These are phyloP conservation scores for Nomada ferruginata DNA, from an alignment of 2,888 invertebrate species.

Conservation along the genomic window DNA sequence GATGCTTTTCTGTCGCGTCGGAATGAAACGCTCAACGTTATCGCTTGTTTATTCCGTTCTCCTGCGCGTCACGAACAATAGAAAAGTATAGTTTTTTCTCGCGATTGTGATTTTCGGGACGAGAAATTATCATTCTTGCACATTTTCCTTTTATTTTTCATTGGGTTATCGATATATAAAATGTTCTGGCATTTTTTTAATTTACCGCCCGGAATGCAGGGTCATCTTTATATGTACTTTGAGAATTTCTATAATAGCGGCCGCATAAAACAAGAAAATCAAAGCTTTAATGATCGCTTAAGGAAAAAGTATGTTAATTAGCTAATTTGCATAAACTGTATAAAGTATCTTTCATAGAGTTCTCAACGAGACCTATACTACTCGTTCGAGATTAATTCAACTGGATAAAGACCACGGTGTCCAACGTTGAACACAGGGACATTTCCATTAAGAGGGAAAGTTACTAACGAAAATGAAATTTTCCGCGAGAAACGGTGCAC, in stretches of 20 bases:
- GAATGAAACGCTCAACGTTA: slow-evolving; percentile 61
- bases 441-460: slow-evolving; percentile 9
- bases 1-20: slow-evolving; percentile 43
- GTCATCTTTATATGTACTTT: too few species aligned
- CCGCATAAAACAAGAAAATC: too few species aligned
- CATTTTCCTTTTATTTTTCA: not conserved
- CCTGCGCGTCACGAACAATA: slow-evolving; percentile 57
- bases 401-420: not conserved
- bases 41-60: slow-evolving; percentile 68
- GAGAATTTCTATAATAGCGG: too few species aligned
- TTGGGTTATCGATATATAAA: not conserved
- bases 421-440: not conserved
- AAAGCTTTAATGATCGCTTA: too few species aligned
- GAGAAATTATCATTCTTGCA: not conserved
- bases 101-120: slow-evolving; percentile 20
- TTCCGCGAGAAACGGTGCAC: slow-evolving; percentile 24
- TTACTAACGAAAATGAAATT: slow-evolving; percentile 6
- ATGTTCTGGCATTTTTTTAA: too few species aligned
- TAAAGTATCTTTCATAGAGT: too few species aligned
- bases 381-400: not conserved
- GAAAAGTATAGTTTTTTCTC: slow-evolving; percentile 35
- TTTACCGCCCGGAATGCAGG: too few species aligned
- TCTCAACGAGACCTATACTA: not conserved
- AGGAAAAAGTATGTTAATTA: not conserved
- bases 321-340: not conserved